A percentile compares a stretch with the other conserved stretches of the same genome.
Evolutionary conservation across 1,140 invertebrate species (phyloP).

Genomic region (Drosophila ananassae): DNA sequence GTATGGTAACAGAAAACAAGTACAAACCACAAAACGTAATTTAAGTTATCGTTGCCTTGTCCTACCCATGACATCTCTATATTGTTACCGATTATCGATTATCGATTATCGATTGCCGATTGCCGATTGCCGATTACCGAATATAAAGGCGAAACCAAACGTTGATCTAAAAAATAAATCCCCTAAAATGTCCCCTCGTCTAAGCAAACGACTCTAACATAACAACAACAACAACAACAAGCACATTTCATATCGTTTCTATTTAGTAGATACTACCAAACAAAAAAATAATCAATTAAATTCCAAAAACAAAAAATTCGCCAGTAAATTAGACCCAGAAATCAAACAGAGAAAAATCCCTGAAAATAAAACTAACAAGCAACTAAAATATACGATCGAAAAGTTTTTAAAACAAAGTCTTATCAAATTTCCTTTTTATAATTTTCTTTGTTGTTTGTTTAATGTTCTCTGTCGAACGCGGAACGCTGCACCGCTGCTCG

Average conservation of each 20-base stretch:
- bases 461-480: conserved; percentile 85
- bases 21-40: conserved; percentile 45
- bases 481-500: conserved; percentile 84
- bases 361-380: conserved; percentile 24
- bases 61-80: conserved; percentile 35
- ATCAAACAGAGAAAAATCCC: conserved; percentile 20
- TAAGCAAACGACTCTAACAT: conserved; percentile 60
- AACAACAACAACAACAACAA: conserved; percentile 78
- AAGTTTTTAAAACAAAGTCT: conserved; percentile 50
- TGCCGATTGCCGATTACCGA: conserved; percentile 5
- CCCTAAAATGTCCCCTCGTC: conserved; percentile 10
- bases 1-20: conserved; percentile 51
- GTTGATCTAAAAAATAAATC: conserved; percentile 17
- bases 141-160: conserved; percentile 21
- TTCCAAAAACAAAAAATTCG: conserved; percentile 50
- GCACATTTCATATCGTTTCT: conserved; percentile 81
- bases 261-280: conserved; percentile 38
- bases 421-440: conserved; percentile 77
- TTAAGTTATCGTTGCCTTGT: conserved; percentile 39
- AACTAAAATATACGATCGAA: conserved; percentile 46
- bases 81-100: conserved; percentile 4
- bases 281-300: conserved; percentile 32
- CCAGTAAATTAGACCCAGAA: conserved; percentile 57
- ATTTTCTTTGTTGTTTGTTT: conserved; percentile 82
- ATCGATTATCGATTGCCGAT: conserved; percentile 13